Percentiles rank a stretch among this genome's conserved stretches.
Conservation (phyloP, 2,797 vertebrate species). For the Argya squamiceps region DNA sequence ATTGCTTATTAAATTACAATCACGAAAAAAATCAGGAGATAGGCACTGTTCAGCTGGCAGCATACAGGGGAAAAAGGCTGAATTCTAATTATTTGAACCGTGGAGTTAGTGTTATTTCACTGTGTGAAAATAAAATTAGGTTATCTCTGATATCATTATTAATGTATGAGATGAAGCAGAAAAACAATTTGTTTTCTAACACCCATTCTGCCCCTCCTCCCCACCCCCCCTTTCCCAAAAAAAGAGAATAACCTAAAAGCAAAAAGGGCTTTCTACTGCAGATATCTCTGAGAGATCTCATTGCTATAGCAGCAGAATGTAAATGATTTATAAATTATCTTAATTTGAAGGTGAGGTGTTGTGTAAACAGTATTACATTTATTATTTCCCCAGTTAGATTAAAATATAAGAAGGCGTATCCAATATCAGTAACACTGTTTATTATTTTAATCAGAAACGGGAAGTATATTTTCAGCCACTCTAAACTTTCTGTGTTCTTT, state of each 20-base stretch:
- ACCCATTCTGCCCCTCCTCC: background rate
- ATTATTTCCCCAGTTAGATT: conserved; percentile 27
- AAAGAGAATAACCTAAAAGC: background rate
- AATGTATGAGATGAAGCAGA: conserved; percentile 55
- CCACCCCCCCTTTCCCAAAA: accelerated
- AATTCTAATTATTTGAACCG: conserved; percentile 56
- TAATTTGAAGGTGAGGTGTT: conserved; percentile 14
- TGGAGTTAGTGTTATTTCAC: conserved; percentile 36
- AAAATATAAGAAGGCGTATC: background rate
- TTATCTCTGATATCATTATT: conserved; percentile 53
- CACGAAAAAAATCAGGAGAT: conserved; percentile 34
- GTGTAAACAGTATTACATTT: conserved; percentile 20
- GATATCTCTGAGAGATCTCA: conserved; percentile 1
- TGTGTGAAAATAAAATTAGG: conserved; percentile 59
- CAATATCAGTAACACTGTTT: background rate
- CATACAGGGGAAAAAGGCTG: conserved; percentile 5
- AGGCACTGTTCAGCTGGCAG: conserved; percentile 34
- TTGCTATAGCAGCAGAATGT: background rate
- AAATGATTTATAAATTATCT: conserved; percentile 8
- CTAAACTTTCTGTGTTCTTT: conserved; percentile 19
- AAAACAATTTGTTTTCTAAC: background rate
- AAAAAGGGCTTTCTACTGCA: background rate
- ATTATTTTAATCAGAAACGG: background rate
- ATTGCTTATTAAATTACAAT: conserved; percentile 66
- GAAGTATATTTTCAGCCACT: conserved; percentile 32